A percentile compares a stretch with the other conserved stretches of the same genome.
Evolutionary conservation across 2,888 invertebrate species (phyloP).

Genomic region (Baronia brevicornis): DNA sequence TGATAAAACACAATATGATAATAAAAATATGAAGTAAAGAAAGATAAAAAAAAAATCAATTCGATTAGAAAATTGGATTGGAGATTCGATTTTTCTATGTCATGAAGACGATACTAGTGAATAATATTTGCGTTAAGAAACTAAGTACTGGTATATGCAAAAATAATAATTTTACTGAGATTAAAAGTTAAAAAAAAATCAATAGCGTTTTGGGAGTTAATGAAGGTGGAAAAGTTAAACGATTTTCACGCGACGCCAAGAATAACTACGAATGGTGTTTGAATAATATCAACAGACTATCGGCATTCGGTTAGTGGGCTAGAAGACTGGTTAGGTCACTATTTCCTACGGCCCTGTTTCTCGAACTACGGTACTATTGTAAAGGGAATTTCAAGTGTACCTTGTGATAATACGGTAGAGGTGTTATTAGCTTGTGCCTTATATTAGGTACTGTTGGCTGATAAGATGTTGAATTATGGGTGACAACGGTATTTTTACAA

Average conservation of each 20-base stretch:
- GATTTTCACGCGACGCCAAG: constrained; percentile 10
- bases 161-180: neutral
- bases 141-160: neutral
- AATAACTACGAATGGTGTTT: constrained; percentile 16
- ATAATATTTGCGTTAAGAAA: neutral
- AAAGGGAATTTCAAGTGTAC: constrained; percentile 6
- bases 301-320: constrained; percentile 34
- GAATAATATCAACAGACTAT: constrained; percentile 17
- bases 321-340: constrained; percentile 27
- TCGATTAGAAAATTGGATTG: no score
- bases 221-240: constrained; percentile 10
- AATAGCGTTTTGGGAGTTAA: constrained; percentile 6
- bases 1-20: no score
- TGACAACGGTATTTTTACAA: constrained; percentile 9
- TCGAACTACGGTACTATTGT: neutral
- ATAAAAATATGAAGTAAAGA: no score
- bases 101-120: no score
- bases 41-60: no score
- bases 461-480: constrained; percentile 4
- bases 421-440: constrained; percentile 1
- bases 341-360: constrained; percentile 14
- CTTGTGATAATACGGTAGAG: neutral
- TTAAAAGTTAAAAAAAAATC: neutral
- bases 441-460: neutral
- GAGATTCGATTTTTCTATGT: no score